Evolutionary conservation across 2,113 vertebrate species (phyloP).

Genomic region (Scartelaos histophorus): DNA sequence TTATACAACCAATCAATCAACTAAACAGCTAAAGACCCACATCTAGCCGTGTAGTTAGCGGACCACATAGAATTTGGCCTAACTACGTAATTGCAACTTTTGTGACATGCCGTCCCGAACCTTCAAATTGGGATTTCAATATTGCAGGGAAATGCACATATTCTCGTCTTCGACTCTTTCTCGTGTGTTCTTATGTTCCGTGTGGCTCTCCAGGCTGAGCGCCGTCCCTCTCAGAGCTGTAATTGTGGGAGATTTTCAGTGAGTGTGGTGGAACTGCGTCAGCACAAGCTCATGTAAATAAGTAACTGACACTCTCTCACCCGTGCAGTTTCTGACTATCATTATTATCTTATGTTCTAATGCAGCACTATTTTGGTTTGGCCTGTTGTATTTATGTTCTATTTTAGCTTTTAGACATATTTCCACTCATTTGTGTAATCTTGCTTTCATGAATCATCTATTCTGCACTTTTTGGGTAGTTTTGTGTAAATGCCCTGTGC

Average conservation of each 20-base stretch:
- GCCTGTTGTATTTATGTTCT: not conserved
- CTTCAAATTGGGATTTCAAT: too few relatives aligned
- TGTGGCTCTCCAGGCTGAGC: not conserved
- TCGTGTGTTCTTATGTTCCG: conserved; percentile 21
- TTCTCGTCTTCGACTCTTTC: not conserved
- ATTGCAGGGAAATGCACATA: not conserved
- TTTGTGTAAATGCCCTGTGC: not conserved
- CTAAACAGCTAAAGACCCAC: too few relatives aligned
- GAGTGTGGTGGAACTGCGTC: conserved; percentile 36
- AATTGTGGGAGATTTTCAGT: conserved; percentile 62
- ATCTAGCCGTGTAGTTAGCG: too few relatives aligned
- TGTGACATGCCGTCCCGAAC: too few relatives aligned
- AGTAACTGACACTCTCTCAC: conserved; percentile 4
- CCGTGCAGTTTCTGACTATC: conserved; percentile 15
- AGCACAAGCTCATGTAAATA: conserved; percentile 27
- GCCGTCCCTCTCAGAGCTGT: conserved; percentile 36
- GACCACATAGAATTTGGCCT: too few relatives aligned
- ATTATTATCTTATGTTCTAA: conserved; percentile 28
- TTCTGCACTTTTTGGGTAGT: not conserved
- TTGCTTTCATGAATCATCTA: not conserved
- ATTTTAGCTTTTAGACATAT: not conserved
- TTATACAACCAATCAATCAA: too few relatives aligned
- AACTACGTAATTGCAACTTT: too few relatives aligned
- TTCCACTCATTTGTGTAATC: not conserved
- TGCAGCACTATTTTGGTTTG: conserved; percentile 15